A percentile compares a stretch with the other conserved stretches of the same genome.
These are phyloP conservation scores for Eupithecia abbreviata DNA, from an alignment of 2,888 invertebrate genomes.

Conservation along the genomic window DNA sequence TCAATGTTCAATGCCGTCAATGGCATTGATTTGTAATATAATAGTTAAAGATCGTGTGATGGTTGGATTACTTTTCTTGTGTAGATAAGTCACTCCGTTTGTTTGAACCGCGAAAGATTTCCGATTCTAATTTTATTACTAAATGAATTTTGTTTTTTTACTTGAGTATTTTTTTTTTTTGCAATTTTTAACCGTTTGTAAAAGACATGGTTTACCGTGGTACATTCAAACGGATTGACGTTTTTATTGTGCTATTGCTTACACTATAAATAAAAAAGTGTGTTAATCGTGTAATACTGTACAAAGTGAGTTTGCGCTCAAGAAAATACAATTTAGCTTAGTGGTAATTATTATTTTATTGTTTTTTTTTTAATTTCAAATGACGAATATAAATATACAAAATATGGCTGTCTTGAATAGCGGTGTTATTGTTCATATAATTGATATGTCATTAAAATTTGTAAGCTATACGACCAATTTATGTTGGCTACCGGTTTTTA, in stretches of 20 bases:
- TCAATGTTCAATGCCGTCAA: slow-evolving; percentile 43
- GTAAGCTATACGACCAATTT: slow-evolving; percentile 44
- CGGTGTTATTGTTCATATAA: slow-evolving; percentile 61
- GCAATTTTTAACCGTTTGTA: slow-evolving; percentile 41
- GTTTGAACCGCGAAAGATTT: slow-evolving; percentile 36
- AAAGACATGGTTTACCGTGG: slow-evolving; percentile 49
- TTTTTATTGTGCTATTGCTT: slow-evolving; percentile 70
- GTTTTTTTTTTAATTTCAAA: slow-evolving; percentile 40
- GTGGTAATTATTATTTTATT: slow-evolving; percentile 54
- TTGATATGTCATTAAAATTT: slow-evolving; percentile 44
- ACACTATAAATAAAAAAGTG: slow-evolving; percentile 61
- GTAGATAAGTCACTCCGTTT: slow-evolving; percentile 40
- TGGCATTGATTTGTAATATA: slow-evolving; percentile 53
- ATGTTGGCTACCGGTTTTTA: slow-evolving; percentile 42
- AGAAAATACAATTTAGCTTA: slow-evolving; percentile 76
- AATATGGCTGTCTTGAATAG: slow-evolving; percentile 66
- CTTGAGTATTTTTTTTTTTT: slow-evolving; percentile 31
- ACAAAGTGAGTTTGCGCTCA: slow-evolving; percentile 82
- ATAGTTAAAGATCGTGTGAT: slow-evolving; percentile 49
- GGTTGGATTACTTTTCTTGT: slow-evolving; percentile 50
- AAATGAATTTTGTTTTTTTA: slow-evolving; percentile 41
- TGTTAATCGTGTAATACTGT: slow-evolving; percentile 78
- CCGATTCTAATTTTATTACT: slow-evolving; percentile 32
- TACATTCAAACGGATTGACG: slow-evolving; percentile 44
- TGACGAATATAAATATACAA: slow-evolving; percentile 58